Conservation (phyloP, 2,797 vertebrate genomes). For the Remorina albescens region DNA sequence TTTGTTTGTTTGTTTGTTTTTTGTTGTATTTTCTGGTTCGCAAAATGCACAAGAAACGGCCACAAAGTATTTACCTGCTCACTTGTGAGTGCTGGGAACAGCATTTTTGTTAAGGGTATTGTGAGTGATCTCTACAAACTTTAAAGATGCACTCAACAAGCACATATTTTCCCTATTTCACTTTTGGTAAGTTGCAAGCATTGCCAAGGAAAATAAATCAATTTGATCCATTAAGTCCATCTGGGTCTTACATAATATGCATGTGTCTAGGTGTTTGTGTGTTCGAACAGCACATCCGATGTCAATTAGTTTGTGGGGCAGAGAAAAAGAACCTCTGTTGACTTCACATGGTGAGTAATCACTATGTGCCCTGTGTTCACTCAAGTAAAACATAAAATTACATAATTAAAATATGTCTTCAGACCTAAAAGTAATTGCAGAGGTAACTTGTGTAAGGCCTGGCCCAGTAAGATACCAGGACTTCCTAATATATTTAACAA, state of each 20-base stretch:
- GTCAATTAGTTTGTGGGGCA: conserved; percentile 63
- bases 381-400: conserved; percentile 47
- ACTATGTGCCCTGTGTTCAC: conserved; percentile 24
- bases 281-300: conserved; percentile 63
- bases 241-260: conserved; percentile 72
- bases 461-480: conserved; percentile 13
- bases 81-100: background rate
- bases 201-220: conserved; percentile 69
- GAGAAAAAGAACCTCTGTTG: conserved; percentile 62
- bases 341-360: conserved; percentile 45
- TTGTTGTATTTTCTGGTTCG: background rate
- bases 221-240: conserved; percentile 71
- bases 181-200: conserved; percentile 51
- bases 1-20: background rate
- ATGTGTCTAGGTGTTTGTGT: conserved; percentile 70
- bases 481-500: conserved; percentile 37
- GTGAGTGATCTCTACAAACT: conserved; percentile 44
- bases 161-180: conserved; percentile 62
- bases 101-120: conserved; percentile 30
- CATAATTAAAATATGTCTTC: conserved; percentile 28
- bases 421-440: conserved; percentile 29
- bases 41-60: background rate
- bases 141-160: conserved; percentile 35
- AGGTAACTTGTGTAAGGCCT: conserved; percentile 10
- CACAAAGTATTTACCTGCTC: background rate